Percentiles rank a stretch among this genome's conserved stretches.
phyloP scores from a whole-genome alignment of 2,888 invertebrate species.

The Coleophora flavipennella region DNA sequence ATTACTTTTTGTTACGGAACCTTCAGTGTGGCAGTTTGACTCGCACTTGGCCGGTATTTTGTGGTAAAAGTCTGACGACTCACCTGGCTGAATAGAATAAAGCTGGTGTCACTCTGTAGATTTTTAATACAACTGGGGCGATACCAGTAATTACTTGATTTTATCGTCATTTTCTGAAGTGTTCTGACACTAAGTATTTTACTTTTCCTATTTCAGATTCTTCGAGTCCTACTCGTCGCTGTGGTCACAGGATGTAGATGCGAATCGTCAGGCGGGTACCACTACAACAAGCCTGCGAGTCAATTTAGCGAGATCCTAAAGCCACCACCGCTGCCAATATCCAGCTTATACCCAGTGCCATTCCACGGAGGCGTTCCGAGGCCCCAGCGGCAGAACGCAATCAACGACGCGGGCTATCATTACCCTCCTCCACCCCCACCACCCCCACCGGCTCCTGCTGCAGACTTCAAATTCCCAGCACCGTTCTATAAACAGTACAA shows the following conservation, averaged over 20 bases:
- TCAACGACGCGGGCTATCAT: constrained; percentile 45
- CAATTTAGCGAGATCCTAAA: constrained; percentile 52
- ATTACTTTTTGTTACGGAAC: too few relatives aligned
- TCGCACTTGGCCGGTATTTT: too few relatives aligned
- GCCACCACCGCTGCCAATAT: constrained; percentile 57
- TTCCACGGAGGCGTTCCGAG: constrained; percentile 46
- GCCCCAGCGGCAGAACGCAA: constrained; percentile 44
- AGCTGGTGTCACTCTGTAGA: too few relatives aligned
- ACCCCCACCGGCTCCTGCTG: constrained; percentile 21
- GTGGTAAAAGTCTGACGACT: too few relatives aligned
- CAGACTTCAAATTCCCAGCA: constrained; percentile 56
- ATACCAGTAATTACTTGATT: too few relatives aligned
- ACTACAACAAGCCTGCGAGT: constrained; percentile 34
- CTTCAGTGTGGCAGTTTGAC: too few relatives aligned
- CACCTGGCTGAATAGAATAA: too few relatives aligned
- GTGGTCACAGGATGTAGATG: constrained; percentile 36
- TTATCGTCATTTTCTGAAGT: too few relatives aligned
- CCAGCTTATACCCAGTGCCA: constrained; percentile 48
- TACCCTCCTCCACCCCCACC: constrained; percentile 35
- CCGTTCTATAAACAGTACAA: constrained; percentile 64
- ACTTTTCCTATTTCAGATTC: constrained; percentile 43
- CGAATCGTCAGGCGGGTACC: constrained; percentile 35
- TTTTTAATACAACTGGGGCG: too few relatives aligned
- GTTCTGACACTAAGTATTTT: neutral
- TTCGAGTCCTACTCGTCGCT: constrained; percentile 39